Conservation (phyloP, 2,888 invertebrate genomes). For the Ochropleura leucogaster region DNA sequence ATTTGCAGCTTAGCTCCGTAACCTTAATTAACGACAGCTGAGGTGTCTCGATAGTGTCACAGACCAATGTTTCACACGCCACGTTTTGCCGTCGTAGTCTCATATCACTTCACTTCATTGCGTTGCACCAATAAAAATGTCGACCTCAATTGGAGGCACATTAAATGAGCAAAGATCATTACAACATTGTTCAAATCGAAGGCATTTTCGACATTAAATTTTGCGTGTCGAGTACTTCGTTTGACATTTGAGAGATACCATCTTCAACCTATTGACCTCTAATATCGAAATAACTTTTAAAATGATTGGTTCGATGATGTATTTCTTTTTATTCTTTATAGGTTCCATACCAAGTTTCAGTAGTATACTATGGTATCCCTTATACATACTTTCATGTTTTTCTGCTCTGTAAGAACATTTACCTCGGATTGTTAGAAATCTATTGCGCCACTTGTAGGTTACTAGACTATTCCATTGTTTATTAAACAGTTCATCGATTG, state of each 20-base stretch:
- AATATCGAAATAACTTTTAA: constrained; percentile 55
- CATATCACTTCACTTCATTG: constrained; percentile 71
- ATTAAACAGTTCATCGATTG: constrained; percentile 22
- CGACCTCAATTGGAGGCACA: constrained; percentile 72
- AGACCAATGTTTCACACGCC: constrained; percentile 63
- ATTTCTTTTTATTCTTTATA: background rate
- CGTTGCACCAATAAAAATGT: constrained; percentile 78
- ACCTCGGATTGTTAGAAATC: background rate
- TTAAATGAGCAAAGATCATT: constrained; percentile 65
- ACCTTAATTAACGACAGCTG: constrained; percentile 49
- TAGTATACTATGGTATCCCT: background rate
- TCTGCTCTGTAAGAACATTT: background rate
- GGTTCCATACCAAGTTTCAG: background rate
- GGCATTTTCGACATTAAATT: constrained; percentile 64
- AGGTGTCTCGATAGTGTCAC: constrained; percentile 34
- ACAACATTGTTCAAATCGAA: constrained; percentile 73
- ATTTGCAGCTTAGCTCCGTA: constrained; percentile 35
- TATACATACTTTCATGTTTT: background rate
- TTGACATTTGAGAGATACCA: constrained; percentile 80
- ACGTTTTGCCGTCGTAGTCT: constrained; percentile 71
- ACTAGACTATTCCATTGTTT: constrained; percentile 18
- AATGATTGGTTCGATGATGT: constrained; percentile 19
- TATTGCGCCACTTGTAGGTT: constrained; percentile 2
- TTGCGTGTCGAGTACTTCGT: constrained; percentile 44
- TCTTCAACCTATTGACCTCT: constrained; percentile 78